Conservation (phyloP, 2,797 vertebrate species). For the Danio albolineatus region DNA sequence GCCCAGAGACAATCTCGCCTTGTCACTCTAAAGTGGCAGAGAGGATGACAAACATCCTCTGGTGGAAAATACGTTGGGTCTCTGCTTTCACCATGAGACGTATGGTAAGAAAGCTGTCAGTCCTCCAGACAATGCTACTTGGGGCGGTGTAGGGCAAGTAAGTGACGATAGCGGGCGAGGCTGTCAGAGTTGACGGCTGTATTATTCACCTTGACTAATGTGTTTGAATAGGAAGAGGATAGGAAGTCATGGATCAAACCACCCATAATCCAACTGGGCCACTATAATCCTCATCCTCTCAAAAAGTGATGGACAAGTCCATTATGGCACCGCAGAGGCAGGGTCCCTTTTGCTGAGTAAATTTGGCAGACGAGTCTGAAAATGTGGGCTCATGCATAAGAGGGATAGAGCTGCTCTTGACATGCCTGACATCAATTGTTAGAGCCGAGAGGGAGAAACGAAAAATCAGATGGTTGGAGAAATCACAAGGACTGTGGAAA, state of each 20-base stretch:
- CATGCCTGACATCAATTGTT: conserved; percentile 64
- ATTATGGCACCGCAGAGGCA: conserved; percentile 52
- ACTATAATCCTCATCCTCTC: conserved; percentile 50
- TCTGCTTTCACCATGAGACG: conserved; percentile 69
- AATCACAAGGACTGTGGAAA: conserved; percentile 18
- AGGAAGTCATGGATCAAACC: conserved; percentile 58
- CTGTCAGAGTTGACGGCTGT: conserved; percentile 73
- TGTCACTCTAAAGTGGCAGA: conserved; percentile 77
- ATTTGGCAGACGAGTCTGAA: conserved; percentile 40
- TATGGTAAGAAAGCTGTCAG: conserved; percentile 73
- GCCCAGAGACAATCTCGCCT: conserved; percentile 56
- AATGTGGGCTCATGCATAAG: conserved; percentile 31
- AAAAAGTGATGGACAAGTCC: conserved; percentile 63
- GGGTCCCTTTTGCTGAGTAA: conserved; percentile 30
- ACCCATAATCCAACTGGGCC: conserved; percentile 60
- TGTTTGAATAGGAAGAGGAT: conserved; percentile 64
- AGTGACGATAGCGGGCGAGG: conserved; percentile 60
- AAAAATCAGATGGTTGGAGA: conserved; percentile 19
- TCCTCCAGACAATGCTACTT: conserved; percentile 73
- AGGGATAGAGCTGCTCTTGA: conserved; percentile 61
- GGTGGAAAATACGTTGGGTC: conserved; percentile 67
- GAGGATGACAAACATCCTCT: conserved; percentile 78
- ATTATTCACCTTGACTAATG: conserved; percentile 77
- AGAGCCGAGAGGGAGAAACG: conserved; percentile 28
- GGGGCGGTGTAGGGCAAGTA: conserved; percentile 60